A percentile compares a stretch with the other conserved stretches of the same genome.
Conservation (phyloP, 2,113 vertebrate species). For the Lates calcarifer region DNA sequence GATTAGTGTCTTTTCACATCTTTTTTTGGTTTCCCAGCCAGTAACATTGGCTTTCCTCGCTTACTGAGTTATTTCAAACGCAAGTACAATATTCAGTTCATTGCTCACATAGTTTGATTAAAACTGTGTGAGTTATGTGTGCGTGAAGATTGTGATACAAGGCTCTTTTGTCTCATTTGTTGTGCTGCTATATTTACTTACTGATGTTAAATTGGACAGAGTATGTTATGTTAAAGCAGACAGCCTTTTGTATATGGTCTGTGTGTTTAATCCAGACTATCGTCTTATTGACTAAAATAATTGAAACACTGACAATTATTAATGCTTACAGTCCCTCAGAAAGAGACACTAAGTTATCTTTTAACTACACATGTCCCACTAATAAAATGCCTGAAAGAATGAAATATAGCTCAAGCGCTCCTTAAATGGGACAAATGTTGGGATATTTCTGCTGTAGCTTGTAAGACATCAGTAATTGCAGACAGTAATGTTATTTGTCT, state of each 20-base stretch:
- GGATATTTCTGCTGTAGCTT: background rate
- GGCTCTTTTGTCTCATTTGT: conserved; percentile 3
- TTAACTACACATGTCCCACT: conserved; percentile 15
- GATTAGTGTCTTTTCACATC: no score
- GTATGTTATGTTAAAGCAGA: conserved; percentile 13
- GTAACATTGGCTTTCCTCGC: no score
- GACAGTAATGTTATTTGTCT: conserved; percentile 23
- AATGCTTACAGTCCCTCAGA: conserved; percentile 12
- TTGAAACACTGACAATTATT: conserved; percentile 23
- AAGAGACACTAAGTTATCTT: background rate
- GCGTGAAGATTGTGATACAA: background rate
- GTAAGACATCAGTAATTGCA: background rate
- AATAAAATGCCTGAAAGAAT: conserved; percentile 24
- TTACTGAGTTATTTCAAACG: no score
- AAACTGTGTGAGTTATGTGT: background rate
- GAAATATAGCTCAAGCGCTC: conserved; percentile 8
- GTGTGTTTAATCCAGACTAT: conserved; percentile 12
- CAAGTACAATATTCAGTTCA: background rate
- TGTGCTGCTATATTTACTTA: conserved; percentile 32
- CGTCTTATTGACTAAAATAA: conserved; percentile 23
- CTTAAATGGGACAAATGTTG: conserved; percentile 22
- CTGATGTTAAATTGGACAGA: background rate
- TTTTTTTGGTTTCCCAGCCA: no score
- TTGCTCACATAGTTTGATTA: conserved; percentile 5
- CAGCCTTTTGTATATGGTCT: background rate